Evolutionary conservation across 2,888 invertebrate genomes (phyloP), one percentile per base, ranked within the genome.

Genomic region (Rambutsinella grinnellia): DNA sequence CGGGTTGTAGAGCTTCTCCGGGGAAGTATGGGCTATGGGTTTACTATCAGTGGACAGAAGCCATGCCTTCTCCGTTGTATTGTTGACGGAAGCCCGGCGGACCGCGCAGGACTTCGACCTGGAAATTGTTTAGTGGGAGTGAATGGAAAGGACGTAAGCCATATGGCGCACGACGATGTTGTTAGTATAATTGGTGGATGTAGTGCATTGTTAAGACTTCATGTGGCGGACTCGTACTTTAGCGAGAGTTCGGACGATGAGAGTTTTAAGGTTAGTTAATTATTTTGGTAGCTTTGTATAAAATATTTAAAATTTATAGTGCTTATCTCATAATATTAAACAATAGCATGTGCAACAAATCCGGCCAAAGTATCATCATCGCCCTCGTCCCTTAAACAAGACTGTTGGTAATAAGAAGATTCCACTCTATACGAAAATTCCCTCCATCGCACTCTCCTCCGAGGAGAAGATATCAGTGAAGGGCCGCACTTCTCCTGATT

Each of bases 1-100:
- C 90, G 94, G 80, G 92, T 93, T 36, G 93, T 97, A 67, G 94
- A 97, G 85, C 92, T 97, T 51, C 90, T 91, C 8, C 90, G 97
- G 79, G 96, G 97, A 2, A 90, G 91, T 76, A 94, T 93, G 85
- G 97, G 97, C 8, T 98, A 96, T 86, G 97, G 98, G n/a, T 98
- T 98, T 86, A 98, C 97, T 23, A 97, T 98, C 85, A 96, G 97
- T 1, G 97, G 97, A 2, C 97, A 98, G 86, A 93, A 96, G 85
- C 97, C 98, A 0, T 98, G 97, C 86, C 94, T 97, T 79, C 90
- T 98, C 72, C 96, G 96, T 63, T 96, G 95, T 85, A 97, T 98
- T 84, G 96, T 96, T 0, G 89, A 91, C 57, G 93, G 93, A 83
- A 94, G 94, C 76, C 96, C 97, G 2, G 97, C 97, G 0, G 96